Evolutionary conservation across 2,888 invertebrate species (phyloP).

Genomic region (Colostygia pectinataria): DNA sequence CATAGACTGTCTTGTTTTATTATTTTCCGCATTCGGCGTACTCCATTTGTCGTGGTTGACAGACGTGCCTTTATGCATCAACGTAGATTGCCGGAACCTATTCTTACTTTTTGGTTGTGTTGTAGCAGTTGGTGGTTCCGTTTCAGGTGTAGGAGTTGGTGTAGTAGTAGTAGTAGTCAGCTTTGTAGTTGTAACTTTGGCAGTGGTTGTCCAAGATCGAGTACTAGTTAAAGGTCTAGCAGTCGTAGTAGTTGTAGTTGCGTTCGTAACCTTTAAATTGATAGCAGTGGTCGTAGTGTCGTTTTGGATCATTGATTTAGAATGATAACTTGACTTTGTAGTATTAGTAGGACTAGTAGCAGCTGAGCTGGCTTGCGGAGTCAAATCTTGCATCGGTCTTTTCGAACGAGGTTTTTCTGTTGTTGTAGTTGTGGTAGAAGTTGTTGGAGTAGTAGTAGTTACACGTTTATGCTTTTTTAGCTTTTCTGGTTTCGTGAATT

Average conservation of each 20-base stretch:
- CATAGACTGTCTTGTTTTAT: slow-evolving; percentile 20
- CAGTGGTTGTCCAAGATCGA: slow-evolving; percentile 36
- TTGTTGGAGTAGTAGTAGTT: slow-evolving; percentile 56
- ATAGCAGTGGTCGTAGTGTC: slow-evolving; percentile 38
- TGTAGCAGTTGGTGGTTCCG: slow-evolving; percentile 34
- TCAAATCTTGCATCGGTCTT: slow-evolving; percentile 59
- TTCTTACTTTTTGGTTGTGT: slow-evolving; percentile 58
- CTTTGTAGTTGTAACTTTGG: slow-evolving; percentile 37
- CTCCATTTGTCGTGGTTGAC: slow-evolving; percentile 75
- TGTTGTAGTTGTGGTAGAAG: slow-evolving; percentile 48
- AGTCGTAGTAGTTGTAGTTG: slow-evolving; percentile 14
- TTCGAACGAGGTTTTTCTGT: slow-evolving; percentile 44
- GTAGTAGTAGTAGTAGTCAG: slow-evolving; percentile 29
- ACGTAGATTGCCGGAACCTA: slow-evolving; percentile 69
- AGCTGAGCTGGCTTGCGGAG: slow-evolving; percentile 65
- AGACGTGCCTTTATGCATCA: slow-evolving; percentile 73
- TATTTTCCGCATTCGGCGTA: slow-evolving; percentile 26
- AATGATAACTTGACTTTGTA: slow-evolving; percentile 41
- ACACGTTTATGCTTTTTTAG: slow-evolving; percentile 69
- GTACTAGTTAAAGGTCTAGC: slow-evolving; percentile 14
- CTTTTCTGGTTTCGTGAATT: slow-evolving; percentile 61
- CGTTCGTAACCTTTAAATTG: slow-evolving; percentile 6
- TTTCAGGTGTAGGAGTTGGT: slow-evolving; percentile 34
- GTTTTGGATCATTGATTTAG: slow-evolving; percentile 36
- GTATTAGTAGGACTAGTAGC: slow-evolving; percentile 51